Evolutionary conservation across 2,113 vertebrate species (phyloP), one percentile per base, ranked within the genome.

Genomic region (Serinus canaria): DNA sequence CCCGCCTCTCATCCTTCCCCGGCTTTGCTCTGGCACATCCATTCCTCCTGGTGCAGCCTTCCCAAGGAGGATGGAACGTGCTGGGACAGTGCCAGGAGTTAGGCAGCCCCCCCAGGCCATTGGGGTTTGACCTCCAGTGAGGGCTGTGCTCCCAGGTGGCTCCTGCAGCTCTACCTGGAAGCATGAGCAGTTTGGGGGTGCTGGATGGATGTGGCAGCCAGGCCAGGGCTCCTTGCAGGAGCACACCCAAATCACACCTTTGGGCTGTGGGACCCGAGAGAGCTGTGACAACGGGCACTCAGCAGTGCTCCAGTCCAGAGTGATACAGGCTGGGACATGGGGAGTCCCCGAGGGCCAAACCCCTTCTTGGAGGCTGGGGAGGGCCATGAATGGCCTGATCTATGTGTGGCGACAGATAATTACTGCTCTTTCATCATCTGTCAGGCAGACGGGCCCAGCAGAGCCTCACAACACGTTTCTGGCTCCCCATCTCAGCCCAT

Each of bases 401-500:
- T 90, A 87, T 76, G 92, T 20, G 7, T 91, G 95, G 94, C 53
- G 82, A 91, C 85, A 9, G 90, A 96, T 87, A 96, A 97, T 96
- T 93, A 63, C 43, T 10, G 74, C 74, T 96, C 95, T 83, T 85
- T 72, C 53, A 53, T 97, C 94, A 94, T 82, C 94, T 73, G 79
- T 84, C 80, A 64, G 75, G 91, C 88, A 90, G 66, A 73, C 9
- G 0, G 39, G 39, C 76, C 76, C 84, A 2, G 83, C 66, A 62
- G 66, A 83, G 87, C 89, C 88, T 81, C 62, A 85, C 66, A 46
- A 74, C 74, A 19, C 47, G 3, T 70, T 90, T 62, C 67, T 64
- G 56, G 87, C 93, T 97, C 87, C n/a, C 5, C n/a, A 31, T 70
- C 93, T 84, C 62, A 75, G 94, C 79, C 95, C 94, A 43, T 98